These are phyloP conservation scores for Macrosteles quadrilineatus DNA, from an alignment of 1,140 invertebrate genomes.

Conservation along the genomic window DNA sequence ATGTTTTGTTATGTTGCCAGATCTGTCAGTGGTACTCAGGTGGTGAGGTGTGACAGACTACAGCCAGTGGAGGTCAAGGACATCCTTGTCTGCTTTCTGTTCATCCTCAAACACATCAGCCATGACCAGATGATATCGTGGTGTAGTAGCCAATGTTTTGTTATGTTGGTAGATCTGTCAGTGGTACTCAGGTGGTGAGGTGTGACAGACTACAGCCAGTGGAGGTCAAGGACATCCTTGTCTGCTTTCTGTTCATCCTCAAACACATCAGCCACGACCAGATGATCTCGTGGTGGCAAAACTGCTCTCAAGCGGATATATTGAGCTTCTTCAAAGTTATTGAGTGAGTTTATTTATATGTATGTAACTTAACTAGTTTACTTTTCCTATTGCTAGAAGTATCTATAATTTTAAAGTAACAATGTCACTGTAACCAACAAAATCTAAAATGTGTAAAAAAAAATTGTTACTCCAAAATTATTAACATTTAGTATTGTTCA, in stretches of 20 bases:
- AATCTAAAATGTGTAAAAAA: conserved; percentile 3
- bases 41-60: conserved; percentile 71
- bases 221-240: conserved; percentile 85
- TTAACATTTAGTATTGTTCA: too few species aligned
- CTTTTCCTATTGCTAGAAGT: conserved; percentile 43
- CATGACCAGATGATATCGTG: conserved; percentile 87
- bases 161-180: conserved; percentile 53
- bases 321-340: conserved; percentile 78
- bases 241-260: conserved; percentile 89
- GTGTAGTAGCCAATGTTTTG: too few species aligned
- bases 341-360: conserved; percentile 75
- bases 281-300: conserved; percentile 88
- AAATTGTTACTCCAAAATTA: too few species aligned
- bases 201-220: conserved; percentile 71
- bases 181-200: conserved; percentile 58
- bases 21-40: conserved; percentile 60
- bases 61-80: conserved; percentile 77
- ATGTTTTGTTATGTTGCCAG: conserved; percentile 44
- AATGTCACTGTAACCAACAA: background rate
- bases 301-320: conserved; percentile 72
- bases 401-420: background rate
- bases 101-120: conserved; percentile 84
- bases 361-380: too few species aligned
- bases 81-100: conserved; percentile 86
- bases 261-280: conserved; percentile 87